These are phyloP conservation scores for Hydrotaea cyrtoneurina DNA, from an alignment of 2,888 invertebrate species.

Conservation along the genomic window DNA sequence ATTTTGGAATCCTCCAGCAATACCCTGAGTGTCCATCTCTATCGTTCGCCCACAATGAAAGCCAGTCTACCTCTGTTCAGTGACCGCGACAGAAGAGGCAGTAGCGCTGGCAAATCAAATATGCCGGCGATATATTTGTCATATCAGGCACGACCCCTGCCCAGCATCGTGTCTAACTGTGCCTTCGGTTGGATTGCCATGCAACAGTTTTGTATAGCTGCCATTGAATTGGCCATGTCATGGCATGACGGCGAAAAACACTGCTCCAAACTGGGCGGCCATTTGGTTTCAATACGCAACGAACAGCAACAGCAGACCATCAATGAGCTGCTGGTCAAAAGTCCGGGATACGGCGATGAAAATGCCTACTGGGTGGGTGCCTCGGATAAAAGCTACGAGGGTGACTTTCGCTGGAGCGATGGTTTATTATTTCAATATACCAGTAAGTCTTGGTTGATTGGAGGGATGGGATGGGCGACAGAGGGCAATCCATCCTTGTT, in stretches of 20 bases:
- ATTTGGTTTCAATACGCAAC: constrained; percentile 85
- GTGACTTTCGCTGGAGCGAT: constrained; percentile 91
- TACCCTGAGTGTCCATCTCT: constrained; percentile 72
- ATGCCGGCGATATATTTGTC: constrained; percentile 83
- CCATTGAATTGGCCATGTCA: constrained; percentile 82
- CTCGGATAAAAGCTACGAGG: constrained; percentile 88
- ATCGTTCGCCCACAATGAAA: constrained; percentile 45
- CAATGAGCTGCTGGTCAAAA: constrained; percentile 85
- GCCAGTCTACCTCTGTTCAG: not conserved
- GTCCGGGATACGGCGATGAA: constrained; percentile 86
- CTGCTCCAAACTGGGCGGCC: constrained; percentile 85
- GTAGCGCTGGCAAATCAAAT: constrained; percentile 4
- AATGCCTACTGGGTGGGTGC: constrained; percentile 92
- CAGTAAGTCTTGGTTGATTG: constrained; percentile 83
- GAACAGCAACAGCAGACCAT: constrained; percentile 85
- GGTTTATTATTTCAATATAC: constrained; percentile 88
- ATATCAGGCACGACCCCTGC: constrained; percentile 85
- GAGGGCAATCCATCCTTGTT: not conserved
- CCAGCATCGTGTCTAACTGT: constrained; percentile 85
- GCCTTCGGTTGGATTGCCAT: constrained; percentile 87
- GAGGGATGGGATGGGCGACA: too few relatives aligned
- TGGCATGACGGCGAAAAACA: constrained; percentile 87
- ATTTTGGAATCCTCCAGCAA: constrained; percentile 74
- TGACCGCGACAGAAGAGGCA: not conserved
- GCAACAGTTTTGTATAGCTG: constrained; percentile 85